Conservation (phyloP, 2,888 invertebrate species). For the Clivina fossor region DNA sequence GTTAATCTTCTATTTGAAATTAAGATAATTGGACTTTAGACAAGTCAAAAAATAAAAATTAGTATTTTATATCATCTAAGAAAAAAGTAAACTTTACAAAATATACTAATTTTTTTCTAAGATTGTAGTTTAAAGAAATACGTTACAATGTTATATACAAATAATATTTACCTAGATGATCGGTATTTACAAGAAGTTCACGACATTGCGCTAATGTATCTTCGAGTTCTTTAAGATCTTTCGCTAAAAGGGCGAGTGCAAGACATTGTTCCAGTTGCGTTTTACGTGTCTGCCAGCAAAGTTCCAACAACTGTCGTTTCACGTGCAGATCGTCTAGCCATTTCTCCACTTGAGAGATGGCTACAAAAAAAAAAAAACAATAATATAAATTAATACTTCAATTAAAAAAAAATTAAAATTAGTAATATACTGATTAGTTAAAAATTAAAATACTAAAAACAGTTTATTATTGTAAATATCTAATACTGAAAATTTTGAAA, state of each 20-base stretch:
- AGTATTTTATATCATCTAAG: no score
- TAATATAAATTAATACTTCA: neutral
- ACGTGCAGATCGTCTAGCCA: slow-evolving; percentile 78
- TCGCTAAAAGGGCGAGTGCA: slow-evolving; percentile 70
- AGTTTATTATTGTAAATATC: no score
- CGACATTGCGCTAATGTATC: slow-evolving; percentile 60
- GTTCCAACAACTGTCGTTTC: slow-evolving; percentile 70
- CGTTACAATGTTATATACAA: no score
- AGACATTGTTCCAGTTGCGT: slow-evolving; percentile 77
- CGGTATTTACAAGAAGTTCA: slow-evolving; percentile 59
- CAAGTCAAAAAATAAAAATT: no score
- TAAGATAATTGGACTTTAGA: no score
- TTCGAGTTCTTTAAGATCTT: slow-evolving; percentile 69
- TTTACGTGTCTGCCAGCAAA: slow-evolving; percentile 68
- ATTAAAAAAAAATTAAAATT: neutral
- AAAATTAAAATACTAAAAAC: no score
- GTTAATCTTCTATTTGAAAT: no score
- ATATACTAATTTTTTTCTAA: no score
- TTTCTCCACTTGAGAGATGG: slow-evolving; percentile 69
- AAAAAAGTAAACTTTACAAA: no score
- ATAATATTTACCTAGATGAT: slow-evolving; percentile 57
- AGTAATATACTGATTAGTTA: neutral
- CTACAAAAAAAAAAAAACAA: slow-evolving; percentile 49
- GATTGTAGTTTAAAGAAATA: no score
- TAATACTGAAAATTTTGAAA: no score